Base-by-base conservation (phyloP, 2,888 invertebrate species). In the Lagria hirta region DNA sequence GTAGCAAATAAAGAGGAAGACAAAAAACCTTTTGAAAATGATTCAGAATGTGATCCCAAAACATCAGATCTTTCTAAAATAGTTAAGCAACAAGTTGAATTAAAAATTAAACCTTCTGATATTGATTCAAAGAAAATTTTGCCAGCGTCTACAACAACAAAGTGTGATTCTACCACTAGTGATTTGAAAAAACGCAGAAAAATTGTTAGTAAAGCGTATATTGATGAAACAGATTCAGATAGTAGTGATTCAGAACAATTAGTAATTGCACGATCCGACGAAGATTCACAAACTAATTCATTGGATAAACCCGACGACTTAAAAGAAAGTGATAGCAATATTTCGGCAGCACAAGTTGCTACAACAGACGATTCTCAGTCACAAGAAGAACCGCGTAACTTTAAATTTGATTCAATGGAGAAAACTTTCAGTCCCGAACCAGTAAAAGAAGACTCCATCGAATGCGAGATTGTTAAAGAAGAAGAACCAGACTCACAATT, bases 221-320 rank as follows among this genome's bases (percentile, higher is more conserved):
- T 74, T 15, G 79, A 79, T 22, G 81, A 80, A 5, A 80, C 81
- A 43, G 81, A 80, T 4, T 74, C 78, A 1, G 82, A 82, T 44
- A 80, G 79, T 56, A 82, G 80, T 30, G 83, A 83, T 64, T 82
- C 81, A 0, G 83, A 82, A 52, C 75, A 78, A 43, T 72, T 83
- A 12, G 75, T 83, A 1, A 83, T 83, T 29, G 81, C 76, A 30
- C 57, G 67, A 40, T 70, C 65, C 1, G 72, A 69, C 49, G 72
- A 70, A 40, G 65, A 65, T 41, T 66, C 67, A 1, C 67, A 60
- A 28, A 61, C 58, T 4, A 60, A 52, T 32, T 61, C 55, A 15
- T 37, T 58, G 30, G 47, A 58, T 38, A 55, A 55, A 49, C 60
- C 46, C 54, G 60, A 52, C 27, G 52, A 68, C 51, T 32, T 50